These are phyloP conservation scores for Sinocyclocheilus rhinocerous DNA, from an alignment of 2,113 vertebrate genomes.

Conservation along the genomic window DNA sequence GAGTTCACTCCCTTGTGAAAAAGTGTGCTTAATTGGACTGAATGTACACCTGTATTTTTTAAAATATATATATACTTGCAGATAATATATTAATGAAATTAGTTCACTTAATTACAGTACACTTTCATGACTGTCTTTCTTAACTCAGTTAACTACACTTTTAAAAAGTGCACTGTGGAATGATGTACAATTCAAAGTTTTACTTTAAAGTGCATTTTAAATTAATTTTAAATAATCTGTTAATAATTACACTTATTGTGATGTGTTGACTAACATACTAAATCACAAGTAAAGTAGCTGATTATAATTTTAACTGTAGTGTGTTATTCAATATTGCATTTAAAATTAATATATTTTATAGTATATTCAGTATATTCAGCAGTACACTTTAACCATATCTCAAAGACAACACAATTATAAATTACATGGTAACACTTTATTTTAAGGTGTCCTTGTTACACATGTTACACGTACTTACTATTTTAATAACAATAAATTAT, in stretches of 20 bases:
- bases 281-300: neutral
- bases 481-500: no score
- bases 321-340: neutral
- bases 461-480: no score
- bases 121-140: neutral
- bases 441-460: no score
- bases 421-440: neutral
- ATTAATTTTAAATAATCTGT: neutral
- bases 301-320: neutral
- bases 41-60: neutral
- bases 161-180: neutral
- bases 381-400: neutral
- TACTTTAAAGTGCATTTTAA: neutral
- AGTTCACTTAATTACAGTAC: neutral
- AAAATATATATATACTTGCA: neutral
- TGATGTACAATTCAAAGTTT: neutral
- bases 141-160: neutral
- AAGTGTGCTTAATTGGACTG: neutral
- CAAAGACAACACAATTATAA: neutral
- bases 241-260: neutral
- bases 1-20: neutral
- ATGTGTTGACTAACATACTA: neutral
- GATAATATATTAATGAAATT: neutral
- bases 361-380: neutral
- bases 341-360: neutral